Percentiles rank a stretch among this genome's conserved stretches.
These are phyloP conservation scores for Horisme vitalbata DNA, from an alignment of 2,888 invertebrate genomes.

Conservation along the genomic window DNA sequence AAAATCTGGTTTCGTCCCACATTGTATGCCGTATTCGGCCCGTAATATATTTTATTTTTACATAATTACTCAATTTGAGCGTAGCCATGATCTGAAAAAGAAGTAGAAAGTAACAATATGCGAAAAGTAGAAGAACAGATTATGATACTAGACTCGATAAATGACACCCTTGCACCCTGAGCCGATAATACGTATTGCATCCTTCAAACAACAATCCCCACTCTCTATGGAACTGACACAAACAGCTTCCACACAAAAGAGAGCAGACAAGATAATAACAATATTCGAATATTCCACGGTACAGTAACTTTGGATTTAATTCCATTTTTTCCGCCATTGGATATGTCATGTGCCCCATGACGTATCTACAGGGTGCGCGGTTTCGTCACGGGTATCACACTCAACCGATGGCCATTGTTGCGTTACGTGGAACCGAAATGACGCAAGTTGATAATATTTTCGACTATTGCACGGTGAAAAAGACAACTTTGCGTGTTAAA, in stretches of 20 bases:
- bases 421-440: constrained; percentile 13
- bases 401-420: constrained; percentile 46
- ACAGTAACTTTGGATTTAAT: constrained; percentile 62
- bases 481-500: too few relatives aligned
- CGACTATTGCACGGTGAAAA: too few relatives aligned
- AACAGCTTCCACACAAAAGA: constrained; percentile 16
- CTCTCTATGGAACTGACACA: not conserved
- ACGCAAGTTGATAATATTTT: not conserved
- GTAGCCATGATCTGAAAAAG: too few relatives aligned
- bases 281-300: constrained; percentile 67
- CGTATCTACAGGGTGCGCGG: constrained; percentile 57
- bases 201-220: not conserved
- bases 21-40: too few relatives aligned
- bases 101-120: too few relatives aligned
- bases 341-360: constrained; percentile 45
- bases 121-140: too few relatives aligned
- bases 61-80: too few relatives aligned
- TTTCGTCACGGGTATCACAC: constrained; percentile 67
- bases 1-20: too few relatives aligned
- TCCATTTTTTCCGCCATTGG: constrained; percentile 70
- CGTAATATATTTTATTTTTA: too few relatives aligned
- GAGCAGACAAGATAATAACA: constrained; percentile 51
- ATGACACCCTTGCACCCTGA: not conserved
- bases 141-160: not conserved
- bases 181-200: constrained; percentile 3